Base-by-base conservation (phyloP, 1,140 invertebrate species). In the Drosophila lacteicornis region DNA sequence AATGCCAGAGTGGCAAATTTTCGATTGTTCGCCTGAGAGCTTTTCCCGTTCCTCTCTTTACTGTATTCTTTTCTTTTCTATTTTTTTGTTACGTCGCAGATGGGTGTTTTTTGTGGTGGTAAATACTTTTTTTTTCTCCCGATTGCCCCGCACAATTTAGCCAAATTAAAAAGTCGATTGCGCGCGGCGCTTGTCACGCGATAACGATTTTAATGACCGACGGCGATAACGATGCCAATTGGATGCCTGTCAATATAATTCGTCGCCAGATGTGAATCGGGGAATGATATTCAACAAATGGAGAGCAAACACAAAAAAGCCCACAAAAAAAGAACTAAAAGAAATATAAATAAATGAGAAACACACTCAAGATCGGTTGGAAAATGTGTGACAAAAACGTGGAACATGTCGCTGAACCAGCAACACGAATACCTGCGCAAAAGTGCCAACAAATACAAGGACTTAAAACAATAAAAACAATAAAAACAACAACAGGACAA, bases 1-100 rank as follows among this genome's bases (percentile, higher is more conserved):
- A 88, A 88, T 88, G 84, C 84, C 88, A 88, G 80, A 90, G 66
- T 71, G 75, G 85, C 81, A 81, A 84, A 81, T 90, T 81, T 90
- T 50, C 57, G 81, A 88, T 88, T 90, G 84, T 84, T 55, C 40
- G 79, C 50, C 75, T 55, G 33, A 66, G 50, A 73, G 70, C 70
- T 73, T 73, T 73, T 27, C n/a, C 33, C 11, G 38, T n/a, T 43
- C 5, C 27, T 38, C 69, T 27, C 4, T 7, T 27, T 27, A 6
- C 27, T 27, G 22, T 8, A 25, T 3, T 36, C 33, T 9, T 11
- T 9, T 11, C 3, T 30, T 63, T 25, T 27, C 33, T 60, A n/a
- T 38, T 43, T 9, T 36, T 50, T 59, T 58, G 43, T 49, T 33
- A 47, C 50, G 38, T 6, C 27, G 62, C 75, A 63, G 43, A 46